A percentile compares a stretch with the other conserved stretches of the same genome.
Evolutionary conservation across 1,140 invertebrate species (phyloP).

Genomic region (Drosophila bocqueti): DNA sequence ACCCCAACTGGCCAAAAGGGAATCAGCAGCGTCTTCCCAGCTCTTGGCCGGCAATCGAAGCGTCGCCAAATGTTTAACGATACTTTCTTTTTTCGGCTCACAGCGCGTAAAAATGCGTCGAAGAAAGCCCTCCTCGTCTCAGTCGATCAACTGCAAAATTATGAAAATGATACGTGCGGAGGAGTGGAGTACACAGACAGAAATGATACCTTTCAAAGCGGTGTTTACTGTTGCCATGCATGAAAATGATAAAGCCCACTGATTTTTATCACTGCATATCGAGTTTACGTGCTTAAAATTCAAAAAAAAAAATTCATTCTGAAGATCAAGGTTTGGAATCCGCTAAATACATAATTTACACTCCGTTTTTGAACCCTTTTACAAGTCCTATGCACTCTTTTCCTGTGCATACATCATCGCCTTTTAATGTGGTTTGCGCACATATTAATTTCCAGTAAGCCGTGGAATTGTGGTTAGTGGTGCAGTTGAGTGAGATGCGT

Average conservation of each 20-base stretch:
- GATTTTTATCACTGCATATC: background rate
- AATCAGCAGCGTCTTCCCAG: constrained; percentile 34
- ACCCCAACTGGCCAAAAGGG: constrained; percentile 64
- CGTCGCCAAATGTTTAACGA: constrained; percentile 60
- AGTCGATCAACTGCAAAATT: constrained; percentile 71
- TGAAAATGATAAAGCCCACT: background rate
- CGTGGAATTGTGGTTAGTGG: constrained; percentile 63
- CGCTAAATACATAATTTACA: background rate
- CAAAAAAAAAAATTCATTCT: background rate
- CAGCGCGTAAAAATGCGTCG: constrained; percentile 51
- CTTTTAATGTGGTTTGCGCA: constrained; percentile 22
- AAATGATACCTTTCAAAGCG: constrained; percentile 1
- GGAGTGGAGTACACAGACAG: constrained; percentile 27
- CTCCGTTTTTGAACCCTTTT: background rate
- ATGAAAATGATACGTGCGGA: constrained; percentile 60
- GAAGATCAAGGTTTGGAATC: background rate
- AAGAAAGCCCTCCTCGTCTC: constrained; percentile 60
- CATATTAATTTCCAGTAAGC: constrained; percentile 47
- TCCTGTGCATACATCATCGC: constrained; percentile 45
- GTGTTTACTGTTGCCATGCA: background rate
- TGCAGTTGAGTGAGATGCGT: constrained; percentile 58
- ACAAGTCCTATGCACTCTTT: constrained; percentile 29
- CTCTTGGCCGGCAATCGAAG: constrained; percentile 46
- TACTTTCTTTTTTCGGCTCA: constrained; percentile 72
- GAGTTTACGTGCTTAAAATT: background rate